Percentiles rank a stretch among this genome's conserved stretches.
Evolutionary conservation across 2,113 vertebrate species (phyloP).

Genomic region (Oenanthe oenanthe): DNA sequence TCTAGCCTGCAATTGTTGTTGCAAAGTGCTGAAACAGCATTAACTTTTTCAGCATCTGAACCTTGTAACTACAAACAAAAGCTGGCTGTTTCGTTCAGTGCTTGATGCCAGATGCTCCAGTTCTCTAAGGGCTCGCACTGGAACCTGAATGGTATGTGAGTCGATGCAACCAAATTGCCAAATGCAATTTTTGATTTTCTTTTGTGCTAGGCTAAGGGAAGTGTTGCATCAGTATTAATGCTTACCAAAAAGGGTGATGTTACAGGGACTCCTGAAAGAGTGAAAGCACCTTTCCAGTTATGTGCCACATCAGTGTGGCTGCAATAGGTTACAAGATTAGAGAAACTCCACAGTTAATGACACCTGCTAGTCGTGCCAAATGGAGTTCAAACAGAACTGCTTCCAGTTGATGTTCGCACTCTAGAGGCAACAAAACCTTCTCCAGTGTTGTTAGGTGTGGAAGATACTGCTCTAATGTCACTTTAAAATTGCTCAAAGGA

Average conservation of each 20-base stretch:
- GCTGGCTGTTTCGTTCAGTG: not conserved
- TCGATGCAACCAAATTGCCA: rapidly evolving
- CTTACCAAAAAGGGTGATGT: not conserved
- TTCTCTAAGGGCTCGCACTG: not conserved
- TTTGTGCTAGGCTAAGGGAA: not conserved
- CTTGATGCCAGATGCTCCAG: not conserved
- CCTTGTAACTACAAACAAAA: not conserved
- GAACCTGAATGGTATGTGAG: not conserved
- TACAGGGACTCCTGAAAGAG: not conserved
- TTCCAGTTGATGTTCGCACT: not conserved
- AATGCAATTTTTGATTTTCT: not conserved
- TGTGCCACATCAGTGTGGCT: not conserved
- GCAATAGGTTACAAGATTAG: rapidly evolving
- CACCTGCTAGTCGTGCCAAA: not conserved
- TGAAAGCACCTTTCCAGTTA: not conserved
- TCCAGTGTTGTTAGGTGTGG: not conserved
- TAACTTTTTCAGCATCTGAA: not conserved
- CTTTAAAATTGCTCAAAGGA: not conserved
- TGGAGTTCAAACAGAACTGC: not conserved
- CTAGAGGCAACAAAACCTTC: not conserved
- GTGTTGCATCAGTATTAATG: not conserved
- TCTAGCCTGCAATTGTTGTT: not conserved
- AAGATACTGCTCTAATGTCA: not conserved
- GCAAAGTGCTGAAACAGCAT: not conserved
- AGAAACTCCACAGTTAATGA: not conserved